These are phyloP conservation scores for Coleophora deauratella DNA, from an alignment of 2,888 invertebrate genomes.

Conservation along the genomic window DNA sequence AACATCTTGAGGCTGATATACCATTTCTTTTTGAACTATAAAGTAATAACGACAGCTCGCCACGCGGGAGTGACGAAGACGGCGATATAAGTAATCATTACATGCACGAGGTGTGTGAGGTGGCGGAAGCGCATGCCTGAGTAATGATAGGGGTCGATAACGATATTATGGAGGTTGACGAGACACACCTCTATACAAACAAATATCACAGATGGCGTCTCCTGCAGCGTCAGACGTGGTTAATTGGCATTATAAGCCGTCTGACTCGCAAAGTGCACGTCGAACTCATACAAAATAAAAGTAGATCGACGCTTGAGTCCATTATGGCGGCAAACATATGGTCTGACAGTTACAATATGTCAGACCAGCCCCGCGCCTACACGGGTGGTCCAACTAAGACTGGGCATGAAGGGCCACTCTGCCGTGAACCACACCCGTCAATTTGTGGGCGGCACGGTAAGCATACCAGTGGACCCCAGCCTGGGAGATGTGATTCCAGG, in stretches of 20 bases:
- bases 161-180: conserved; percentile 9
- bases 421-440: conserved; percentile 3
- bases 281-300: not conserved
- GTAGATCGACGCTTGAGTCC: conserved; percentile 1
- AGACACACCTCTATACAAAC: no score
- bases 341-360: conserved; percentile 7
- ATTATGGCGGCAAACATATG: no score
- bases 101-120: not conserved
- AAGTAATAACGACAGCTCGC: no score
- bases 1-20: not conserved
- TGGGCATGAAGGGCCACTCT: no score
- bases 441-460: conserved; percentile 5
- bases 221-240: conserved; percentile 3
- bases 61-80: conserved; percentile 1
- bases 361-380: conserved; percentile 6
- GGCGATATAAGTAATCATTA: conserved; percentile 1
- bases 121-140: conserved; percentile 1
- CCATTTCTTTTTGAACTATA: not conserved
- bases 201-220: conserved; percentile 2
- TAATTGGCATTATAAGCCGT: no score
- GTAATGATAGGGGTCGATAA: conserved; percentile 3
- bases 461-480: conserved; percentile 4
- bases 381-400: conserved; percentile 4
- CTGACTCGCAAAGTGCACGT: not conserved
- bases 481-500: not conserved